These are phyloP conservation scores for Petrocephalus sullivani DNA, from an alignment of 2,797 vertebrate species.

Conservation along the genomic window DNA sequence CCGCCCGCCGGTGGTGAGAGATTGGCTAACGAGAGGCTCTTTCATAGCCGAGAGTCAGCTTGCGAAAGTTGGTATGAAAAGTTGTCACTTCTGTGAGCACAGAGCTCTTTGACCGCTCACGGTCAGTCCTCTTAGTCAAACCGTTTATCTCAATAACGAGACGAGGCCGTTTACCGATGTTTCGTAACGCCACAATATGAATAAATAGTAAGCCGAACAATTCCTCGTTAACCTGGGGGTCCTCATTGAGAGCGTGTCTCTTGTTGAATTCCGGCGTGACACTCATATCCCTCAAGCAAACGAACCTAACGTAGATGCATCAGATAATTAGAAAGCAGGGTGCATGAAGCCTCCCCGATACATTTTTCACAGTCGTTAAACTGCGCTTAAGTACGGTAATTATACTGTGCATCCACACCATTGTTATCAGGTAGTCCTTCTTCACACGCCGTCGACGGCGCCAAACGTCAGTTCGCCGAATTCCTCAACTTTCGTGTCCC, in stretches of 20 bases:
- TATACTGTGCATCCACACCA: slow-evolving; percentile 37
- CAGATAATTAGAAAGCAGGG: not conserved
- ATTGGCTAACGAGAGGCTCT: not conserved
- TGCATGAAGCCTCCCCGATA: not conserved
- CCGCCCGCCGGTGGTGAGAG: not conserved
- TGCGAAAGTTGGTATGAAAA: not conserved
- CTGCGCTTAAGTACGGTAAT: slow-evolving; percentile 20
- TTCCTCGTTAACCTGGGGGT: slow-evolving; percentile 4
- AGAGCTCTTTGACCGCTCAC: not conserved
- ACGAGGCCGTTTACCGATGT: not conserved
- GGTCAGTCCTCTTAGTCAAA: not conserved
- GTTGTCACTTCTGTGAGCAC: not conserved
- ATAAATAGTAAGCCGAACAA: slow-evolving; percentile 6
- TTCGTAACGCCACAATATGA: not conserved
- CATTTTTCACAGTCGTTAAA: not conserved
- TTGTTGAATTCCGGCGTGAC: not conserved
- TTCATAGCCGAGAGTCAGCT: not conserved
- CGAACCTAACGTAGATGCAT: not conserved
- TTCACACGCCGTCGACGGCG: not conserved
- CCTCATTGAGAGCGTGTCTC: not conserved
- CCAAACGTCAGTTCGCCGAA: not conserved
- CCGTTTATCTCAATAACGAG: slow-evolving; percentile 5
- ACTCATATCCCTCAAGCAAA: not conserved
- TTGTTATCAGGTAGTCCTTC: slow-evolving; percentile 35
- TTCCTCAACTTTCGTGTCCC: slow-evolving; percentile 18